Percentiles rank a stretch among this genome's conserved stretches.
These are phyloP conservation scores for Trachurus trachurus DNA, from an alignment of 2,797 vertebrate species.

Conservation along the genomic window DNA sequence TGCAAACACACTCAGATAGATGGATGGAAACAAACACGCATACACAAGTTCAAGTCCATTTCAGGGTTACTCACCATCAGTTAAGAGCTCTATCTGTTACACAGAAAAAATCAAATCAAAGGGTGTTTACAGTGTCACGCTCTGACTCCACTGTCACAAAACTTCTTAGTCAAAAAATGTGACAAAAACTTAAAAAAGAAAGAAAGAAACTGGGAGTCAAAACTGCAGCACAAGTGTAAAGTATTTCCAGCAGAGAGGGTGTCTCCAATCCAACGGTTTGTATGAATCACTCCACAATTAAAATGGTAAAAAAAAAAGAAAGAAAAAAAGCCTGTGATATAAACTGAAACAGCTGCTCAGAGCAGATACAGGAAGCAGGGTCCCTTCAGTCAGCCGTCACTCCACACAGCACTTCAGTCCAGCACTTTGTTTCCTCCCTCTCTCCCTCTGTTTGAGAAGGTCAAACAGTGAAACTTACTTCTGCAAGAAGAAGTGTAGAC, in stretches of 20 bases:
- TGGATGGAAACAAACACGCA: not conserved
- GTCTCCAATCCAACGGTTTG: constrained; percentile 41
- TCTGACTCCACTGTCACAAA: constrained; percentile 26
- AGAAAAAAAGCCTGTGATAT: not conserved
- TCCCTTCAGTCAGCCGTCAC: constrained; percentile 48
- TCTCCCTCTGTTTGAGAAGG: constrained; percentile 36
- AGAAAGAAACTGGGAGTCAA: constrained; percentile 11
- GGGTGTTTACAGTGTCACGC: constrained; percentile 29
- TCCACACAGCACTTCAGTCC: constrained; percentile 55
- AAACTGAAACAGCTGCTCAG: constrained; percentile 28
- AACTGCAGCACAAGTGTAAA: constrained; percentile 3
- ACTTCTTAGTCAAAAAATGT: constrained; percentile 18
- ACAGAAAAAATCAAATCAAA: constrained; percentile 36
- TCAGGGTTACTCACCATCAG: constrained; percentile 75
- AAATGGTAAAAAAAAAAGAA: constrained; percentile 21
- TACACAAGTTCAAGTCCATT: constrained; percentile 21
- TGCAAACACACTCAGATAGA: constrained; percentile 1
- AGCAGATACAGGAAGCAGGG: constrained; percentile 50
- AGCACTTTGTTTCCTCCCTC: constrained; percentile 23
- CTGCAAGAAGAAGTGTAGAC: constrained; percentile 20
- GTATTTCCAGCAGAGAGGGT: constrained; percentile 36
- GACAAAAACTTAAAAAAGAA: not conserved
- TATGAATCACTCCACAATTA: constrained; percentile 24
- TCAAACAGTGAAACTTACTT: constrained; percentile 35
- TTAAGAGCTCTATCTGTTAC: constrained; percentile 35